Evolutionary conservation across 2,113 vertebrate genomes (phyloP).

Genomic region (Chlamydotis undulata): DNA sequence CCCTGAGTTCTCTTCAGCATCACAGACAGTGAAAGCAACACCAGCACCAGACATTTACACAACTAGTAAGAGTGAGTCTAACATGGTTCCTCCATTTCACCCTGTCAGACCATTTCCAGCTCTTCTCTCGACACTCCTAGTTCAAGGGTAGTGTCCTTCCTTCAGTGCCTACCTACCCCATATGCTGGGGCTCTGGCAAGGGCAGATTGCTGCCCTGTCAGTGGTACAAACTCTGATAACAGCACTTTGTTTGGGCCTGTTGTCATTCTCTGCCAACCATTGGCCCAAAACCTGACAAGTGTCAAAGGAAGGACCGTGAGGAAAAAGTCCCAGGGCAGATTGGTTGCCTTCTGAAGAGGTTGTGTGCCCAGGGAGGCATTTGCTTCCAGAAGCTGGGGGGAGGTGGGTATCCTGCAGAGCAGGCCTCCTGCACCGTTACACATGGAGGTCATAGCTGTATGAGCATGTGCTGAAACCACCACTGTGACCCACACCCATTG

Average conservation of each 20-base stretch:
- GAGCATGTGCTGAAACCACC: not conserved
- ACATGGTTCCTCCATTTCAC: not conserved
- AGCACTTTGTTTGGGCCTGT: not conserved
- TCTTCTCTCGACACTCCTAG: not conserved
- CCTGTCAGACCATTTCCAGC: not conserved
- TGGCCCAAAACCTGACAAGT: not conserved
- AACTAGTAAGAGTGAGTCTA: slow-evolving; percentile 89
- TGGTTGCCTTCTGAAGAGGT: not conserved
- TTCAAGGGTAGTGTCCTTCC: not conserved
- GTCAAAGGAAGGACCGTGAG: not conserved
- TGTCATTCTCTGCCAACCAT: not conserved
- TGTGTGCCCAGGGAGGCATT: not conserved
- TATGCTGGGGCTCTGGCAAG: not conserved
- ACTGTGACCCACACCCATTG: not conserved
- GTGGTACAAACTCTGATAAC: not conserved
- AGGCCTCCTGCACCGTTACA: not conserved
- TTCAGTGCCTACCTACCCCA: not conserved
- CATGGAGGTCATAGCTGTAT: not conserved
- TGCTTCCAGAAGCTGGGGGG: not conserved
- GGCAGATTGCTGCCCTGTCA: not conserved
- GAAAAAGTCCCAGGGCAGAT: not conserved
- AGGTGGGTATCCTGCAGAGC: not conserved
- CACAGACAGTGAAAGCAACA: slow-evolving; percentile 85
- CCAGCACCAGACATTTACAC: slow-evolving; percentile 87
- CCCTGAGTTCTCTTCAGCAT: slow-evolving; percentile 87